A percentile compares a stretch with the other conserved stretches of the same genome.
These are phyloP conservation scores for Perithous albicinctus DNA, from an alignment of 2,888 invertebrate genomes.

Conservation along the genomic window DNA sequence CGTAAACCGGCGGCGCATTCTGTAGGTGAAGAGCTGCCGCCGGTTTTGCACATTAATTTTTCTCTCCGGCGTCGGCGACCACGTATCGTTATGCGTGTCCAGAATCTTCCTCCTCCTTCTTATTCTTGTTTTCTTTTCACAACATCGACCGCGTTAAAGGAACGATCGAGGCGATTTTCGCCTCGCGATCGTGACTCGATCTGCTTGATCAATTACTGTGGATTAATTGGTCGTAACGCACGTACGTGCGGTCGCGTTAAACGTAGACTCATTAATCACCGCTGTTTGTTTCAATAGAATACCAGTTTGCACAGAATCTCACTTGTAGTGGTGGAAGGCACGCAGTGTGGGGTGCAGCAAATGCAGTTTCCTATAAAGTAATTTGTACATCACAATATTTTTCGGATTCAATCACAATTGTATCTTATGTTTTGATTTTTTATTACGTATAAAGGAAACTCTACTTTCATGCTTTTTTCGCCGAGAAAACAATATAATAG, in stretches of 20 bases:
- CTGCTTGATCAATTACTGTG: constrained; percentile 35
- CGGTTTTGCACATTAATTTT: constrained; percentile 1
- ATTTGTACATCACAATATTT: not conserved
- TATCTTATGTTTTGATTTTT: no score
- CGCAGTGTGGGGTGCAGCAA: not conserved
- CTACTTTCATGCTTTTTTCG: no score
- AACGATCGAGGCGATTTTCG: not conserved
- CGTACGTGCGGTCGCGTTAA: constrained; percentile 34
- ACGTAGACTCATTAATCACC: constrained; percentile 23
- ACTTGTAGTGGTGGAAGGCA: not conserved
- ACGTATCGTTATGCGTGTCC: constrained; percentile 22
- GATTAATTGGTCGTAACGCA: constrained; percentile 42
- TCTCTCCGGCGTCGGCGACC: not conserved
- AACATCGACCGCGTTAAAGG: constrained; percentile 19
- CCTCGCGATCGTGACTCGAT: constrained; percentile 8
- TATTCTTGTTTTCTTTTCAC: not conserved
- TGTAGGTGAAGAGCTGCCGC: not conserved
- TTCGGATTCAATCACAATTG: no score
- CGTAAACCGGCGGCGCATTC: constrained; percentile 21
- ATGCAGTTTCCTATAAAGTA: not conserved
- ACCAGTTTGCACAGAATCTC: not conserved
- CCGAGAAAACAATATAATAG: no score
- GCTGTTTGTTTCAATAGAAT: constrained; percentile 20
- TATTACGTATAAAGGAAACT: no score
- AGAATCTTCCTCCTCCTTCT: constrained; percentile 2